Percentiles rank a stretch among this genome's conserved stretches.
phyloP scores from a whole-genome alignment of 2,113 vertebrate genomes.

The Propithecus coquereli region DNA sequence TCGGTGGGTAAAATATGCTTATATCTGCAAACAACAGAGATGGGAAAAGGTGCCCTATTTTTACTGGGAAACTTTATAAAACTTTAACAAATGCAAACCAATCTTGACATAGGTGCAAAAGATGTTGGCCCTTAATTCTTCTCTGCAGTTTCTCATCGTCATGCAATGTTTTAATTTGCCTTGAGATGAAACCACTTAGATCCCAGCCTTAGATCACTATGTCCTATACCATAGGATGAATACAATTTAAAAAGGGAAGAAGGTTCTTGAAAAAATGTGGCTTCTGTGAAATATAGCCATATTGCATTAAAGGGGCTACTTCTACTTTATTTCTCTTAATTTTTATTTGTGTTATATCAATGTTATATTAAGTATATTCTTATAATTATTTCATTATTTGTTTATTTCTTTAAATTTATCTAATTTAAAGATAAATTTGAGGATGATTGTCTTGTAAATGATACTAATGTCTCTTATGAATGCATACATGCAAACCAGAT shows the following conservation, averaged over 20 bases:
- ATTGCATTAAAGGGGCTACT: not conserved
- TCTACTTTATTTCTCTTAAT: not conserved
- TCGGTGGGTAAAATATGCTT: slow-evolving; percentile 36
- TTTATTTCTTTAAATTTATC: not conserved
- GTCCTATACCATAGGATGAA: not conserved
- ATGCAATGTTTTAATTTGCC: slow-evolving; percentile 9
- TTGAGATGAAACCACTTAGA: not conserved
- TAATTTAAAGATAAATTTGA: slow-evolving; percentile 5
- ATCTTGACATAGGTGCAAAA: not conserved
- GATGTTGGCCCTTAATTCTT: not conserved
- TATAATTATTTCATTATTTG: not conserved
- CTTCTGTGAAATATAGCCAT: not conserved
- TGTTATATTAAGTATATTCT: not conserved
- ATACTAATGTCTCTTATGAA: not conserved
- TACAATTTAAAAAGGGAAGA: not conserved
- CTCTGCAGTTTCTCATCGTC: not conserved
- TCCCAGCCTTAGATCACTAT: not conserved
- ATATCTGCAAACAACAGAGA: slow-evolving; percentile 45
- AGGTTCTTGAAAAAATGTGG: not conserved
- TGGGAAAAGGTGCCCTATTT: not conserved
- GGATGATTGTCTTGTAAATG: not conserved
- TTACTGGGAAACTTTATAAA: slow-evolving; percentile 15
- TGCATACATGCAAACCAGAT: not conserved
- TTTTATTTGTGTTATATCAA: not conserved
- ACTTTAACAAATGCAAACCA: slow-evolving; percentile 24